Conservation (phyloP, 2,113 vertebrate genomes). For the Grallaria varia region DNA sequence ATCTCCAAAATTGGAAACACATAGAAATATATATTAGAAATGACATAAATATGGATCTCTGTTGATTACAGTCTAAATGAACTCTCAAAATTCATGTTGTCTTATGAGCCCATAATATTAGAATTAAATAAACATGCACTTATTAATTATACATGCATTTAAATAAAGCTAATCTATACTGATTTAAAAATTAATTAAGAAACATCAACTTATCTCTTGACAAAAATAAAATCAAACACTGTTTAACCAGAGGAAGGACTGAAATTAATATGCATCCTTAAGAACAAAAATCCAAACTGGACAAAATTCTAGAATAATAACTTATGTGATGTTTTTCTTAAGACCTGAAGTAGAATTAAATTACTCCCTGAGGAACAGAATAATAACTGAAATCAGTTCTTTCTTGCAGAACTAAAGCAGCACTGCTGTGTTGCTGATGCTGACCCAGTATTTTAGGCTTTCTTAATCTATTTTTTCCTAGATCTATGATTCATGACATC, state of each 20-base stretch:
- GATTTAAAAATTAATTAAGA: constrained; percentile 1
- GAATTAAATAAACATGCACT: not conserved
- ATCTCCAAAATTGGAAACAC: not conserved
- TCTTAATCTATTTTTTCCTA: constrained; percentile 33
- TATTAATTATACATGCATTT: constrained; percentile 7
- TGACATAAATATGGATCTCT: not conserved
- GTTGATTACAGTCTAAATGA: not conserved
- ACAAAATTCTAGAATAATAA: not conserved
- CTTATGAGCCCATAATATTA: not conserved
- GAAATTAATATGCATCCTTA: not conserved
- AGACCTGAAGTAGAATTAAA: not conserved
- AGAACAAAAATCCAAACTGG: not conserved
- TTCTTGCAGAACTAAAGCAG: constrained; percentile 24
- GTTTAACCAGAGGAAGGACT: not conserved
- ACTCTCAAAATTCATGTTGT: not conserved
- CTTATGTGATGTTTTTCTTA: not conserved
- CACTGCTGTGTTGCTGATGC: not conserved
- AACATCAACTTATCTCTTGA: not conserved
- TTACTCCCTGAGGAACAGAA: constrained; percentile 4
- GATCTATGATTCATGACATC: constrained; percentile 51
- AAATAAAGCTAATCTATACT: not conserved
- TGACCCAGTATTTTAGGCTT: constrained; percentile 32
- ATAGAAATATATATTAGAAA: not conserved
- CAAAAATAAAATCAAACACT: not conserved
- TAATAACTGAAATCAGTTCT: constrained; percentile 29